phyloP scores from a whole-genome alignment of 2,113 vertebrate genomes.

The Pomatostomus ruficeps region DNA sequence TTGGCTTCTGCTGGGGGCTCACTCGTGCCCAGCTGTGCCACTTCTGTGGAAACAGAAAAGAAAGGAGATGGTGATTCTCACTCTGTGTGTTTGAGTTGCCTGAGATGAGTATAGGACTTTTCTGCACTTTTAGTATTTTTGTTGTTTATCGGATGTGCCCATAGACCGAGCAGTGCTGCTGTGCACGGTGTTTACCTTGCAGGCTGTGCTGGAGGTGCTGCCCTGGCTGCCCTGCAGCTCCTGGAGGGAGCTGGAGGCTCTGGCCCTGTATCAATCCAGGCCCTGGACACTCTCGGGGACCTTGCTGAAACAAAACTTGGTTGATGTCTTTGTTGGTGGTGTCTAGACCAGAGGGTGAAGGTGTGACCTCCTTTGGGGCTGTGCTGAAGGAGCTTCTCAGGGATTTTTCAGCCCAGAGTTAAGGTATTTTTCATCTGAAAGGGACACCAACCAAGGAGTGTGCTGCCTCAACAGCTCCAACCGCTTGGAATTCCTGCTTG shows the following conservation, averaged over 20 bases:
- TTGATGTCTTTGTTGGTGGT: background rate
- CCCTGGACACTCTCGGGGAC: background rate
- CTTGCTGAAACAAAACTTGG: background rate
- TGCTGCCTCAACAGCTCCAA: background rate
- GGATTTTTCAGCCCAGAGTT: background rate
- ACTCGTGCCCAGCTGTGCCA: background rate
- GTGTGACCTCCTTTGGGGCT: background rate
- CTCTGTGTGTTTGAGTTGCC: background rate
- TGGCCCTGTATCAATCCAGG: accelerated
- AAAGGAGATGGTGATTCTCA: background rate
- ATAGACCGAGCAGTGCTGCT: background rate
- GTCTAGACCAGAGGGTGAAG: background rate
- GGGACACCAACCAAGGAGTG: background rate
- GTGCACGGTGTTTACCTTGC: accelerated
- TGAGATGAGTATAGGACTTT: background rate
- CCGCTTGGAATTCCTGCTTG: background rate
- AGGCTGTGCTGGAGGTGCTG: background rate
- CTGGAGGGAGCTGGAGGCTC: background rate
- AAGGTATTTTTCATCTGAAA: background rate
- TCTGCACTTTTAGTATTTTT: background rate
- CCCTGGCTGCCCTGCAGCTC: background rate
- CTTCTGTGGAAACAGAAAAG: background rate
- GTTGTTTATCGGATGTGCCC: background rate
- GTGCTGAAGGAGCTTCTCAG: background rate
- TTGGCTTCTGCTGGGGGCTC: background rate